Evolutionary conservation across 2,113 vertebrate genomes (phyloP).

Genomic region (Catharus minimus): DNA sequence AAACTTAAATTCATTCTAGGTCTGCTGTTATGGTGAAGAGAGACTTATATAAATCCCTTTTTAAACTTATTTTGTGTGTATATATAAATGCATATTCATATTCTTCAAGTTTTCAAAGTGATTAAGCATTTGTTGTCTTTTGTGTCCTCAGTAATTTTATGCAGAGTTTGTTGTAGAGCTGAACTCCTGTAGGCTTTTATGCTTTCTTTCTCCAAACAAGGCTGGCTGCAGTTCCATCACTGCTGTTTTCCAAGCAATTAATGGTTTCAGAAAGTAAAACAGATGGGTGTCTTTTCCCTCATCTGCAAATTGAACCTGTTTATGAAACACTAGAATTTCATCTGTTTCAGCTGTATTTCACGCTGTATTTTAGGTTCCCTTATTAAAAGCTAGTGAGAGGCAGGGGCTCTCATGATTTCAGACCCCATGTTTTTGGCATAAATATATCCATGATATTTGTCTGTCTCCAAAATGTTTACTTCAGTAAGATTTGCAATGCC

Average conservation of each 20-base stretch:
- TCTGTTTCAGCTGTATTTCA: not conserved
- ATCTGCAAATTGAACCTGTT: not conserved
- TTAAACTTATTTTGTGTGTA: not conserved
- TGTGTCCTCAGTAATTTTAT: not conserved
- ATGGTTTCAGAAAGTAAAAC: not conserved
- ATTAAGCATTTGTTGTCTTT: not conserved
- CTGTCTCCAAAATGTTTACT: conserved; percentile 41
- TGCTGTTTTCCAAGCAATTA: not conserved
- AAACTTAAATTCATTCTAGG: not conserved
- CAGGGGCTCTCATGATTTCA: not conserved
- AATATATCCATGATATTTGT: not conserved
- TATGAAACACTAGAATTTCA: not conserved
- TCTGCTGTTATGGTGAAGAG: not conserved
- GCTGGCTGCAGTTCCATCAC: not conserved
- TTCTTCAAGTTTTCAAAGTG: not conserved
- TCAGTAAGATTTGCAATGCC: conserved; percentile 38
- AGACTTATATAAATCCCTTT: not conserved
- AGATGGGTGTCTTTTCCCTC: not conserved
- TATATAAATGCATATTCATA: not conserved
- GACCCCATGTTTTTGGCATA: not conserved
- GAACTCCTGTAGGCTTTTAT: not conserved
- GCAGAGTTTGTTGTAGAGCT: not conserved
- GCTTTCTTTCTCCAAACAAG: not conserved
- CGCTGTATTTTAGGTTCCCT: not conserved
- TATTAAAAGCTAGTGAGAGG: not conserved